A percentile compares a stretch with the other conserved stretches of the same genome.
Evolutionary conservation across 1,140 invertebrate species (phyloP).

Genomic region (Archivesica marissinica): DNA sequence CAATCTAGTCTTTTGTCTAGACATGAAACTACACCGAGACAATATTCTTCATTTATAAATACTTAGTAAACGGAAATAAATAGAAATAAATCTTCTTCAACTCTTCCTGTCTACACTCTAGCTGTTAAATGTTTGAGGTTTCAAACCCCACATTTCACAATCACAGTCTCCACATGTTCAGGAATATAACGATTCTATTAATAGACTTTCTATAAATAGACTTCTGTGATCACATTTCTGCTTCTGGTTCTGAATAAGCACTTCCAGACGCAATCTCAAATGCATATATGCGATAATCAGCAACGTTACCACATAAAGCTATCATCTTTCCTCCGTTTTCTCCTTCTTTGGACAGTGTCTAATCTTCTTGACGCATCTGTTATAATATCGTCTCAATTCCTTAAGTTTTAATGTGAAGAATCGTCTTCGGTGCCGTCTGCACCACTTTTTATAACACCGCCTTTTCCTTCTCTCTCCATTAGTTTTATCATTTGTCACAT

Average conservation of each 20-base stretch:
- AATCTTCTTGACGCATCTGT: conserved; percentile 33
- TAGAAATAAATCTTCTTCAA: neutral
- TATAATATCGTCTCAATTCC: conserved; percentile 59
- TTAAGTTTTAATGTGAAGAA: conserved; percentile 55
- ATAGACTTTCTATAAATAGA: neutral
- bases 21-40: conserved; percentile 24
- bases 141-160: neutral
- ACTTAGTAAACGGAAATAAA: neutral
- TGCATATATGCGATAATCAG: neutral
- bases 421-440: conserved; percentile 16
- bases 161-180: neutral
- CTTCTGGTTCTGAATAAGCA: conserved; percentile 20
- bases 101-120: neutral
- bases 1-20: conserved; percentile 29
- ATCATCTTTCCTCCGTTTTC: conserved; percentile 27
- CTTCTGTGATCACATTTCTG: conserved; percentile 16
- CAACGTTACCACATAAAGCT: neutral
- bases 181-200: neutral
- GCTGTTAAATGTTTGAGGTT: neutral
- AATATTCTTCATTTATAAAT: conserved; percentile 35
- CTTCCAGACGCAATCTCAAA: conserved; percentile 36
- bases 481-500: neutral
- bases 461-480: conserved; percentile 5
- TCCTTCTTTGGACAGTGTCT: conserved; percentile 15
- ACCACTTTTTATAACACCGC: conserved; percentile 53